Conservation (phyloP, 1,140 invertebrate genomes). For the Zaprionus taronus region DNA sequence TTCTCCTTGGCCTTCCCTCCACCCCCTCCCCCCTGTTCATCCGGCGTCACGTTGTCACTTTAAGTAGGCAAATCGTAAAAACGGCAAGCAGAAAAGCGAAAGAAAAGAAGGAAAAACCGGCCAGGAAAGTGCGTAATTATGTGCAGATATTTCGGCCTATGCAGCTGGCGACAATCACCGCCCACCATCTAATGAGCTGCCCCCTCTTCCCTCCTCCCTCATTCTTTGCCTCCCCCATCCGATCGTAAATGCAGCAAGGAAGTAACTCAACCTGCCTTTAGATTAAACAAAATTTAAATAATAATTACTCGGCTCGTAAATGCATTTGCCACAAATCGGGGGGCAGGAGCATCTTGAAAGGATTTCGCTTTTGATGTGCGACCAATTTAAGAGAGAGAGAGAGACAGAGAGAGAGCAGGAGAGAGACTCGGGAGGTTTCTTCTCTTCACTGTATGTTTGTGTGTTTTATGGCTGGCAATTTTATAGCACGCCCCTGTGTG, state of each 20-base stretch:
- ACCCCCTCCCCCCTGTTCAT: conserved; percentile 2
- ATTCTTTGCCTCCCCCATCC: background rate
- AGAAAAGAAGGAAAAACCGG: conserved; percentile 27
- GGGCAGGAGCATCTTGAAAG: conserved; percentile 66
- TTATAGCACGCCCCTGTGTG: conserved; percentile 49
- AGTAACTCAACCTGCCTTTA: conserved; percentile 29
- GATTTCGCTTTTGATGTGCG: conserved; percentile 74
- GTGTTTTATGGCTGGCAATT: conserved; percentile 26
- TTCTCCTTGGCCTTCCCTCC: background rate
- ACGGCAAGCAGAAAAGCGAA: conserved; percentile 26
- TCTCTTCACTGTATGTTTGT: conserved; percentile 19
- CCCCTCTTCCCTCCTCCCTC: background rate
- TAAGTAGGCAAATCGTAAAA: conserved; percentile 80
- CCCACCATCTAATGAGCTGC: conserved; percentile 53
- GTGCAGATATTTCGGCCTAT: conserved; percentile 46
- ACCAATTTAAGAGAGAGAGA: conserved; percentile 55
- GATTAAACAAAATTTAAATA: conserved; percentile 75
- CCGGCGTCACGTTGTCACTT: conserved; percentile 77
- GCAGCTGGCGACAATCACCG: conserved; percentile 59
- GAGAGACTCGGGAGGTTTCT: conserved; percentile 20
- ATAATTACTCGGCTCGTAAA: conserved; percentile 64
- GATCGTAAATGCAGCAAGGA: background rate
- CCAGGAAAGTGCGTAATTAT: conserved; percentile 69
- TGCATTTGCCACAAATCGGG: conserved; percentile 46
- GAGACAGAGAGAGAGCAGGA: background rate